Conservation (phyloP, 1,140 invertebrate species). For the Papilio aristodemus region DNA sequence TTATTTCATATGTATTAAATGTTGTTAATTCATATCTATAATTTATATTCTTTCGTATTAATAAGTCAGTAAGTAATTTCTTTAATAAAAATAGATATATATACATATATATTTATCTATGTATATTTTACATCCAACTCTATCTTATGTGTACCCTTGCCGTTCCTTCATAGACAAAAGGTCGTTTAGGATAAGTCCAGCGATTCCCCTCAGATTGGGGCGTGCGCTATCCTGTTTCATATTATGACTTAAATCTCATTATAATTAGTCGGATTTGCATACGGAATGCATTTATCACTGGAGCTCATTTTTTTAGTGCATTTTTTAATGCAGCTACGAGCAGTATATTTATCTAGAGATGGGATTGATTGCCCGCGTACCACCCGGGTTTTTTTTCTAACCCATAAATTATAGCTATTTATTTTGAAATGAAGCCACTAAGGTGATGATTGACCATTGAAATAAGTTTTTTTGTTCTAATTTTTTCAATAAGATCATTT, state of each 20-base stretch:
- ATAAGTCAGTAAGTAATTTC: no score
- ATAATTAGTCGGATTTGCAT: constrained; percentile 70
- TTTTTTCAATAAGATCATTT: no score
- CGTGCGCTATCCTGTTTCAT: constrained; percentile 30
- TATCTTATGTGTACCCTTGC: no score
- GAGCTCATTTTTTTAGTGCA: constrained; percentile 52
- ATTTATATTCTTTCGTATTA: no score
- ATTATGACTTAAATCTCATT: constrained; percentile 56
- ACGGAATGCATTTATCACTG: constrained; percentile 57
- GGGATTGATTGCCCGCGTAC: not conserved
- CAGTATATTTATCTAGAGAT: constrained; percentile 37
- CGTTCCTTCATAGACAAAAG: constrained; percentile 22
- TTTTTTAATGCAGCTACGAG: constrained; percentile 43
- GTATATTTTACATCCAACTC: no score
- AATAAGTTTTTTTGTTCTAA: no score
- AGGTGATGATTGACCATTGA: no score
- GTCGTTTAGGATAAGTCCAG: constrained; percentile 25
- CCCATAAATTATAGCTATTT: not conserved
- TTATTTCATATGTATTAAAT: no score
- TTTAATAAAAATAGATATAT: no score
- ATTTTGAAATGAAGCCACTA: not conserved
- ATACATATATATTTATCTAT: no score
- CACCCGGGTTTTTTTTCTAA: not conserved
- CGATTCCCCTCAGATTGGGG: constrained; percentile 27
- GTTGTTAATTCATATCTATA: no score